Evolutionary conservation across 2,888 invertebrate species (phyloP).

Genomic region (Latheticus oryzae): DNA sequence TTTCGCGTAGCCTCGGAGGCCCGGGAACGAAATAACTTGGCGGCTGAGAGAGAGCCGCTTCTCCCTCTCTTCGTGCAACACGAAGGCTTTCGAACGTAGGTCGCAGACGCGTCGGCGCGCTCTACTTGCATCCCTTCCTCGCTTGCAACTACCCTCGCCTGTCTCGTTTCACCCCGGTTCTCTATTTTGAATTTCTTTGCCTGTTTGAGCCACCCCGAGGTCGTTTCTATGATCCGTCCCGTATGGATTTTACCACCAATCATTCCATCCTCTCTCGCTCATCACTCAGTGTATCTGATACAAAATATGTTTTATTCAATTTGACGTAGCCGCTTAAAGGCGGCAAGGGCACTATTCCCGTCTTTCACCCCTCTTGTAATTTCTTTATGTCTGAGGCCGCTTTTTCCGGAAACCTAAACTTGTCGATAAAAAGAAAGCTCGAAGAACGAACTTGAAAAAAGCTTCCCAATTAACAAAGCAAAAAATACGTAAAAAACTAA

Average conservation of each 20-base stretch:
- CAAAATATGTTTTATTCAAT: constrained; percentile 46
- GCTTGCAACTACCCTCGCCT: constrained; percentile 50
- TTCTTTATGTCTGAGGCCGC: no score
- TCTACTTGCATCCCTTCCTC: constrained; percentile 60
- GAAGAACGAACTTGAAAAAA: constrained; percentile 33
- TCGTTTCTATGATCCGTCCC: constrained; percentile 42
- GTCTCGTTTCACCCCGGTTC: constrained; percentile 57
- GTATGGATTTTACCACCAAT: constrained; percentile 29
- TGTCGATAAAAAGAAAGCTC: background rate
- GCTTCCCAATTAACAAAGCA: constrained; percentile 39
- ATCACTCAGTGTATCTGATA: constrained; percentile 32
- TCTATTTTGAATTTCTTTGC: constrained; percentile 56
- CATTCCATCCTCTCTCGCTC: constrained; percentile 5
- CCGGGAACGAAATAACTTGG: constrained; percentile 56
- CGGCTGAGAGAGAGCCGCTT: constrained; percentile 36
- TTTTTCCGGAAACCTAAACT: constrained; percentile 42
- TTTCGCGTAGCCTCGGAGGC: constrained; percentile 56
- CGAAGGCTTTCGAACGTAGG: constrained; percentile 52
- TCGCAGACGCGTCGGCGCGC: constrained; percentile 51
- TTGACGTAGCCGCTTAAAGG: constrained; percentile 40
- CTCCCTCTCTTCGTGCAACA: constrained; percentile 45
- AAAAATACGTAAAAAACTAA: constrained; percentile 41
- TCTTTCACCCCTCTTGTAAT: background rate
- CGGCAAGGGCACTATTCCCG: constrained; percentile 13
- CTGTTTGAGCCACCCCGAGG: constrained; percentile 49